Conservation (phyloP, 1,140 invertebrate genomes). For the Limonius californicus region DNA sequence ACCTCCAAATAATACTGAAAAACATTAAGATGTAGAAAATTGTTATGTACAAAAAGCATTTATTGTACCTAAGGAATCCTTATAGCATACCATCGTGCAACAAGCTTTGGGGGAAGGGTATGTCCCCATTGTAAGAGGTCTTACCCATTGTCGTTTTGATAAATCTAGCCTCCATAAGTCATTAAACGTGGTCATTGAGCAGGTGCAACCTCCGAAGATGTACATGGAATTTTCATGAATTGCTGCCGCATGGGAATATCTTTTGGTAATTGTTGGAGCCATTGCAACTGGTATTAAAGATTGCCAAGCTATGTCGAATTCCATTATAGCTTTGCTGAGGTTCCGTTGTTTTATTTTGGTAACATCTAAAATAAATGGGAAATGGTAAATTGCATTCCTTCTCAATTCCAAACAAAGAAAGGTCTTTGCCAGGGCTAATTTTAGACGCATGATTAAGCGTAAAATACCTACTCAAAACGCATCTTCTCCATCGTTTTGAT, state of each 20-base stretch:
- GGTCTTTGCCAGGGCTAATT: slow-evolving; percentile 6
- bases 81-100: slow-evolving; percentile 83
- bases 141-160: slow-evolving; percentile 75
- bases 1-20: slow-evolving; percentile 87
- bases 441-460: slow-evolving; percentile 23
- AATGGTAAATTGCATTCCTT: no score
- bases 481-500: slow-evolving; percentile 77
- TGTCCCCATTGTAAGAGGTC: slow-evolving; percentile 75
- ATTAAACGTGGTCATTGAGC: slow-evolving; percentile 92
- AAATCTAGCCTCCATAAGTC: slow-evolving; percentile 94
- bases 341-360: slow-evolving; percentile 63
- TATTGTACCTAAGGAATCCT: slow-evolving; percentile 55
- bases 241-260: slow-evolving; percentile 90
- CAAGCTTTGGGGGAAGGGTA: slow-evolving; percentile 97
- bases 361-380: slow-evolving; percentile 72
- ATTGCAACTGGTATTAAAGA: slow-evolving; percentile 53
- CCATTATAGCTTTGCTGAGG: slow-evolving; percentile 63
- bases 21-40: background rate
- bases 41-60: background rate
- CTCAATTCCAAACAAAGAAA: slow-evolving; percentile 7
- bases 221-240: slow-evolving; percentile 83
- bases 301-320: slow-evolving; percentile 68
- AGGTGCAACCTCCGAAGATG: slow-evolving; percentile 95
- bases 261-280: slow-evolving; percentile 72
- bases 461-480: slow-evolving; percentile 69